Conservation (phyloP, 2,113 vertebrate genomes). For the Leuciscus idus region DNA sequence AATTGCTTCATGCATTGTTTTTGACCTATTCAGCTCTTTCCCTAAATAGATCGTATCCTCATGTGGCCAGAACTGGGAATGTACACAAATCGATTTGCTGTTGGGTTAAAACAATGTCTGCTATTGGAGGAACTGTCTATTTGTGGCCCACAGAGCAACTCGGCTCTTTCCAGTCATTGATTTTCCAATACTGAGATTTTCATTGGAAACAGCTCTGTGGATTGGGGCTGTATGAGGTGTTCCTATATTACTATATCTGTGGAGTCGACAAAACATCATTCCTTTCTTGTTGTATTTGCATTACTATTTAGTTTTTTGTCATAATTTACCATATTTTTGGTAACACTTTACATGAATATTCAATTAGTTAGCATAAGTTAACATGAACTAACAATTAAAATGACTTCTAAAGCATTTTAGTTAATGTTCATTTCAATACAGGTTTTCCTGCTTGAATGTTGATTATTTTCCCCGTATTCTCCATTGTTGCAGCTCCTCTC, state of each 20-base stretch:
- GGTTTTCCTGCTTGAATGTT: too few species aligned
- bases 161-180: constrained; percentile 40
- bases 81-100: constrained; percentile 28
- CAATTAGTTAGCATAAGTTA: too few species aligned
- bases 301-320: neutral
- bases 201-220: neutral
- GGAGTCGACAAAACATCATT: neutral
- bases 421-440: too few species aligned
- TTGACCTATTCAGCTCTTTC: constrained; percentile 15
- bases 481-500: too few species aligned
- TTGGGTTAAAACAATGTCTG: constrained; percentile 27
- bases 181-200: constrained; percentile 38
- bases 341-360: neutral
- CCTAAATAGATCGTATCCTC: neutral
- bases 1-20: neutral
- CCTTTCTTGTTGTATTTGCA: neutral
- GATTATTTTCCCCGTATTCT: too few species aligned
- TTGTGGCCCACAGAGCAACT: constrained; percentile 28
- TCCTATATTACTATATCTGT: neutral
- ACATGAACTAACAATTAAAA: too few species aligned
- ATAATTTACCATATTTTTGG: neutral
- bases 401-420: too few species aligned
- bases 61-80: constrained; percentile 18
- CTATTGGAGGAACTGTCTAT: constrained; percentile 10
- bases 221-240: neutral